Percentiles rank a stretch among this genome's conserved stretches.
phyloP scores from a whole-genome alignment of 1,140 invertebrate species.

The Drosophila oshimai region DNA sequence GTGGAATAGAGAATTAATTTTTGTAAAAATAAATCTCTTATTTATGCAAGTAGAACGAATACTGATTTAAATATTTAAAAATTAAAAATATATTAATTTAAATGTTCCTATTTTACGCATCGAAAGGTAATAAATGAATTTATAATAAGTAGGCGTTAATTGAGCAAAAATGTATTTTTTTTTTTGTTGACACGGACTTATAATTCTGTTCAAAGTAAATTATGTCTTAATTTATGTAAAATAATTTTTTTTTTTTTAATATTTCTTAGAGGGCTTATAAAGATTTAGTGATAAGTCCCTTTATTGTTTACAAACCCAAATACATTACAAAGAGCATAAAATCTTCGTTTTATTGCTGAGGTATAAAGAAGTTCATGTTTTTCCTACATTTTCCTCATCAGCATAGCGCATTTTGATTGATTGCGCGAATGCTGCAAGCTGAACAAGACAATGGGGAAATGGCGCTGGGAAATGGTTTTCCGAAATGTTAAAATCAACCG shows the following conservation, averaged over 20 bases:
- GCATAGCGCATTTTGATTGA: constrained; percentile 65
- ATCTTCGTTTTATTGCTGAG: constrained; percentile 6
- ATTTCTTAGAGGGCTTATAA: too few species aligned
- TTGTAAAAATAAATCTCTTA: background rate
- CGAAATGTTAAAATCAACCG: constrained; percentile 35
- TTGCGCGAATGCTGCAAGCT: constrained; percentile 55
- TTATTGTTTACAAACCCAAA: too few species aligned
- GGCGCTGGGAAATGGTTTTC: constrained; percentile 37
- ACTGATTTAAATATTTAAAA: background rate
- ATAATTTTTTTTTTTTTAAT: too few species aligned
- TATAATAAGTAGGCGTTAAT: too few species aligned
- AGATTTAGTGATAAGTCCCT: too few species aligned
- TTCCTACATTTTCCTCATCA: constrained; percentile 20
- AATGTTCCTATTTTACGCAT: too few species aligned
- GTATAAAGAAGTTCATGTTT: background rate
- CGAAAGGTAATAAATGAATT: too few species aligned
- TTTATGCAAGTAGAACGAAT: too few species aligned
- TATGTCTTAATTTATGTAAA: too few species aligned
- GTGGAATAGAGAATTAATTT: background rate
- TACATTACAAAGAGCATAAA: background rate
- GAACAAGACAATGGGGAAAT: constrained; percentile 55
- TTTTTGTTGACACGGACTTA: too few species aligned
- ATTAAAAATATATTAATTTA: background rate
- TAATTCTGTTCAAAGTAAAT: too few species aligned
- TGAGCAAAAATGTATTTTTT: too few species aligned